Evolutionary conservation across 1,140 invertebrate genomes (phyloP).

Genomic region (Cyphomyrmex costatus): DNA sequence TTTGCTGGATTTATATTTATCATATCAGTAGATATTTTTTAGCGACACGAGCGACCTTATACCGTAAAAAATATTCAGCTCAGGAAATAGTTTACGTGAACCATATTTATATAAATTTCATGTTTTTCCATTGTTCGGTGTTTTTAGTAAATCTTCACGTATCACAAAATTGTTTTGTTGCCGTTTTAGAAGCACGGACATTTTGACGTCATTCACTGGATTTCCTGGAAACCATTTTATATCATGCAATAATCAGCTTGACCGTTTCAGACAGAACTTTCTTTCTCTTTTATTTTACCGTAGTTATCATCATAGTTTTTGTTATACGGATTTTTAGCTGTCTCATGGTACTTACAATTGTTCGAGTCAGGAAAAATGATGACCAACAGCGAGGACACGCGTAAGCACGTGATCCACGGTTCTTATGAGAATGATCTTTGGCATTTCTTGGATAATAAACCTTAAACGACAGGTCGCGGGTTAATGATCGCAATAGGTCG

Average conservation of each 20-base stretch:
- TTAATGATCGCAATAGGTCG: background rate
- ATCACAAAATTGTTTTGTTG: background rate
- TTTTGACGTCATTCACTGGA: background rate
- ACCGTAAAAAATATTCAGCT: background rate
- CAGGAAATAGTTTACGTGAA: background rate
- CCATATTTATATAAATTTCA: background rate
- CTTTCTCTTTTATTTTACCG: background rate
- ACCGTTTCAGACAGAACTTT: background rate
- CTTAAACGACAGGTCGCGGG: background rate
- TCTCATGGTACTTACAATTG: background rate
- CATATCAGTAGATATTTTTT: background rate
- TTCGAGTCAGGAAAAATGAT: slow-evolving; percentile 22
- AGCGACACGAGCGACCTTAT: background rate
- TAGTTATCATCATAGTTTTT: background rate
- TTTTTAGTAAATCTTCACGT: background rate
- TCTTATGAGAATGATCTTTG: slow-evolving; percentile 13
- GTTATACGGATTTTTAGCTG: background rate
- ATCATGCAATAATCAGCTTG: background rate
- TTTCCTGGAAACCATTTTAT: slow-evolving; percentile 14
- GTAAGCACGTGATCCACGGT: background rate
- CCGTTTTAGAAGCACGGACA: background rate
- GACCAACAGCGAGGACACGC: background rate
- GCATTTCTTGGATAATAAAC: slow-evolving; percentile 2
- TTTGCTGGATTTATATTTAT: background rate
- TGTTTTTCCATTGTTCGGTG: background rate